phyloP scores from a whole-genome alignment of 1,140 invertebrate species.

The Cherax destructor region DNA sequence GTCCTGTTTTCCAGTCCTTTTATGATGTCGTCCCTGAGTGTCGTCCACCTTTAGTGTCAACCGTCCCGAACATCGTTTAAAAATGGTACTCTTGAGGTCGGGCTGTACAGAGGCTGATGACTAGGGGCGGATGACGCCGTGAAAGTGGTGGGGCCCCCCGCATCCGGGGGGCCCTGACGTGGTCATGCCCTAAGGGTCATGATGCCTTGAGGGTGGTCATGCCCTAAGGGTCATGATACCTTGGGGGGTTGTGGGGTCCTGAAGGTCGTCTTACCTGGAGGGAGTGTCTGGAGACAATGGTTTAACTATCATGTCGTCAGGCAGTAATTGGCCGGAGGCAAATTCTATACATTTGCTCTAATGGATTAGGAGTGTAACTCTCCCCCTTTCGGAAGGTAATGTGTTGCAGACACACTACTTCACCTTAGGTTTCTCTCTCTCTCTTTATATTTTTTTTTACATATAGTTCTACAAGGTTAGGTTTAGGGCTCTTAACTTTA shows the following conservation, averaged over 20 bases:
- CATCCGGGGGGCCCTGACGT: not conserved
- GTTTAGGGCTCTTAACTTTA: too few relatives aligned
- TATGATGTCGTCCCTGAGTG: too few relatives aligned
- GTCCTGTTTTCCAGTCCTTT: too few relatives aligned
- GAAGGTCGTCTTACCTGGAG: not conserved
- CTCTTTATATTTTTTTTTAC: not conserved
- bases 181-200: not conserved
- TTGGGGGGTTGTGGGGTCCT: not conserved
- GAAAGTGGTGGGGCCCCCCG: too few relatives aligned
- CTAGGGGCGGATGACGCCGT: too few relatives aligned
- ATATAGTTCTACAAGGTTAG: too few relatives aligned
- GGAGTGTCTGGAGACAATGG: not conserved
- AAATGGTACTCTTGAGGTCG: too few relatives aligned
- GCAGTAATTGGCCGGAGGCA: not conserved
- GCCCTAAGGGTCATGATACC: too few relatives aligned
- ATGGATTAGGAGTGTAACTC: not conserved
- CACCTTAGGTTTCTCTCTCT: not conserved
- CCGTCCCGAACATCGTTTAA: too few relatives aligned
- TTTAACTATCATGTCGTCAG: not conserved
- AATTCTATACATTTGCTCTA: constrained; percentile 4
- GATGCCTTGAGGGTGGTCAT: too few relatives aligned
- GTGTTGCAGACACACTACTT: not conserved
- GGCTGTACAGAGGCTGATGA: too few relatives aligned
- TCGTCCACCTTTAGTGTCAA: too few relatives aligned
- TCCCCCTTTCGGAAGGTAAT: not conserved